Percentiles rank a stretch among this genome's conserved stretches.
These are phyloP conservation scores for Nesidiocoris tenuis DNA, from an alignment of 2,888 invertebrate genomes.

Conservation along the genomic window DNA sequence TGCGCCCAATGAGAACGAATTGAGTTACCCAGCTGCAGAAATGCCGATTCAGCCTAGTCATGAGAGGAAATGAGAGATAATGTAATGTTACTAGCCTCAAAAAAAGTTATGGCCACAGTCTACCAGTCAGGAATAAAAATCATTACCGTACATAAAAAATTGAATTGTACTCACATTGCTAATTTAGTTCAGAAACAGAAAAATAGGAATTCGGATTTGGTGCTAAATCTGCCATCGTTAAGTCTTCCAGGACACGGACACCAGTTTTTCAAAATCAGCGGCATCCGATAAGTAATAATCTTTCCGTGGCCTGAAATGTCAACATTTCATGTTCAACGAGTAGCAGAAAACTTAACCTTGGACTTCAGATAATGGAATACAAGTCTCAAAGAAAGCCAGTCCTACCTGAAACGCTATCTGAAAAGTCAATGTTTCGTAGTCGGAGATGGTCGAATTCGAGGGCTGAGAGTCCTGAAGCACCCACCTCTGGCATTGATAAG, in stretches of 20 bases:
- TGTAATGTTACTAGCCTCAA: too few species aligned
- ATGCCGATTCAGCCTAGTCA: too few species aligned
- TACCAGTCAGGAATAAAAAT: too few species aligned
- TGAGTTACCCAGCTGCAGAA: too few species aligned
- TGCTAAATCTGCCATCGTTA: constrained; percentile 6
- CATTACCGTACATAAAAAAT: background rate
- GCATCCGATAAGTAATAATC: constrained; percentile 56
- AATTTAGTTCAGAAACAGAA: constrained; percentile 16
- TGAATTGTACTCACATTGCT: too few species aligned
- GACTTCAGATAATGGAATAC: background rate
- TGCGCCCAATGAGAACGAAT: too few species aligned
- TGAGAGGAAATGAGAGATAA: too few species aligned
- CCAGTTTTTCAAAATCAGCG: constrained; percentile 57
- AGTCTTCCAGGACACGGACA: constrained; percentile 50
- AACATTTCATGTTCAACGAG: too few species aligned
- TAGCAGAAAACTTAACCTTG: background rate
- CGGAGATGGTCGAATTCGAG: constrained; percentile 58
- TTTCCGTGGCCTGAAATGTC: constrained; percentile 58
- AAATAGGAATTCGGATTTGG: constrained; percentile 38
- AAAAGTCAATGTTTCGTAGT: constrained; percentile 63
- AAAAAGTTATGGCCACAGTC: too few species aligned
- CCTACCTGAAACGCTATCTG: constrained; percentile 58
- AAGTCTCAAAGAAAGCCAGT: background rate
- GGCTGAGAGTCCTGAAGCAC: constrained; percentile 63
- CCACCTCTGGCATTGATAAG: constrained; percentile 60